Percentiles rank a stretch among this genome's conserved stretches.
Evolutionary conservation across 1,140 invertebrate genomes (phyloP).

Genomic region (Chrysopa pallens): DNA sequence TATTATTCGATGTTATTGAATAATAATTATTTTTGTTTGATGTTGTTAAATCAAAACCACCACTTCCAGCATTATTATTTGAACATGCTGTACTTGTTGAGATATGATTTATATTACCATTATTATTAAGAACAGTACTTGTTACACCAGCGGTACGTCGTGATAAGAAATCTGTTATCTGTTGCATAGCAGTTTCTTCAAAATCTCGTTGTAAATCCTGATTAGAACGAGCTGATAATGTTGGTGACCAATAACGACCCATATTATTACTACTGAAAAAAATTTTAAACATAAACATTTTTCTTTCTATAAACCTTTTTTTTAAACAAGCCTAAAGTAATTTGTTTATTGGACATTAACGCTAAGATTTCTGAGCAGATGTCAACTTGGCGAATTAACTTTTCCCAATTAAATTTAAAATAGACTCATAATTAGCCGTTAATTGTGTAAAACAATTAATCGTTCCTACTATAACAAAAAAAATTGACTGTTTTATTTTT

Average conservation of each 20-base stretch:
- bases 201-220: slow-evolving; percentile 68
- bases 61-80: slow-evolving; percentile 11
- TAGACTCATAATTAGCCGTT: too few relatives aligned
- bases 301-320: slow-evolving; percentile 6
- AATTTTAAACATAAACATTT: too few relatives aligned
- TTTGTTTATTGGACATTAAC: too few relatives aligned
- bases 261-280: slow-evolving; percentile 3
- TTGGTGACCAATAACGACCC: slow-evolving; percentile 46
- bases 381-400: too few relatives aligned
- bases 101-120: slow-evolving; percentile 9
- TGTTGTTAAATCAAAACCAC: slow-evolving; percentile 16
- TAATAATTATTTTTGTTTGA: slow-evolving; percentile 14
- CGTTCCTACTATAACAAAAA: too few relatives aligned
- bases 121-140: slow-evolving; percentile 9
- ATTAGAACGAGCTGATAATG: slow-evolving; percentile 57
- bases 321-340: not conserved
- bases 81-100: slow-evolving; percentile 8
- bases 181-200: slow-evolving; percentile 52
- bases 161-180: slow-evolving; percentile 43
- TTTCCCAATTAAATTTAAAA: too few relatives aligned
- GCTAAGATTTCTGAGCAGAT: too few relatives aligned
- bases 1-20: not conserved
- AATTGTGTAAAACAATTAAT: too few relatives aligned
- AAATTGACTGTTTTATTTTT: too few relatives aligned
- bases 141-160: slow-evolving; percentile 21